phyloP scores from a whole-genome alignment of 1,140 invertebrate species.

The Pseudobourletiella spinata region DNA sequence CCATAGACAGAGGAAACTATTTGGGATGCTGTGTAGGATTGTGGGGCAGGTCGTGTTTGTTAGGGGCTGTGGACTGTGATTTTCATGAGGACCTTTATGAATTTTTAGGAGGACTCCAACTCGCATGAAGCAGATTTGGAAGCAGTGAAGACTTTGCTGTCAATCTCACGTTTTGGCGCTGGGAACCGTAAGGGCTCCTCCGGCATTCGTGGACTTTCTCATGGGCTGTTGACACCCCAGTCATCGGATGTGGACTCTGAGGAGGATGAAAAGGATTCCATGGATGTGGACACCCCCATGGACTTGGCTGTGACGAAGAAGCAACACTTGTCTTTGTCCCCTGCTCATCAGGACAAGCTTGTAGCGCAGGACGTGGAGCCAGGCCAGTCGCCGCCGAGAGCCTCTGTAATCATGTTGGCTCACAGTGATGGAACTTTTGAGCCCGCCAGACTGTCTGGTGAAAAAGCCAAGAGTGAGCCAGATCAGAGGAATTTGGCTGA shows the following conservation, averaged over 20 bases:
- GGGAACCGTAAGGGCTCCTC: neutral
- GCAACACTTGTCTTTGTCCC: too few relatives aligned
- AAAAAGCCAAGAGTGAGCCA: neutral
- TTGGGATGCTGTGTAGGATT: too few relatives aligned
- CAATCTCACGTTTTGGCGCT: conserved; percentile 25
- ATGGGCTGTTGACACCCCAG: conserved; percentile 35
- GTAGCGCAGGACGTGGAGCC: neutral
- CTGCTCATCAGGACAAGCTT: neutral
- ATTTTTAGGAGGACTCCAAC: conserved; percentile 5
- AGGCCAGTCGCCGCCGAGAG: conserved; percentile 16
- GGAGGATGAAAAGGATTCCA: conserved; percentile 36
- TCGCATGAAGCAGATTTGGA: conserved; percentile 40
- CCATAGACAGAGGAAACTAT: too few relatives aligned
- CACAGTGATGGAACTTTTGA: conserved; percentile 35
- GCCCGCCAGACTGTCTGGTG: conserved; percentile 5
- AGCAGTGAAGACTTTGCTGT: conserved; percentile 40
- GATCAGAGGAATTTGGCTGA: neutral
- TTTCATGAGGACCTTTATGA: neutral
- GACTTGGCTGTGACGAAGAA: conserved; percentile 23
- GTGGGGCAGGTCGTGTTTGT: too few relatives aligned
- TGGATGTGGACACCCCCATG: conserved; percentile 27
- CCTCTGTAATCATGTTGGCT: conserved; percentile 40
- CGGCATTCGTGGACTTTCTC: neutral
- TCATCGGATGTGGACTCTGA: conserved; percentile 36
- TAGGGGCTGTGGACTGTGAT: too few relatives aligned